These are phyloP conservation scores for Geopemphigus sp. DNA, from an alignment of 1,140 invertebrate genomes.

Conservation along the genomic window DNA sequence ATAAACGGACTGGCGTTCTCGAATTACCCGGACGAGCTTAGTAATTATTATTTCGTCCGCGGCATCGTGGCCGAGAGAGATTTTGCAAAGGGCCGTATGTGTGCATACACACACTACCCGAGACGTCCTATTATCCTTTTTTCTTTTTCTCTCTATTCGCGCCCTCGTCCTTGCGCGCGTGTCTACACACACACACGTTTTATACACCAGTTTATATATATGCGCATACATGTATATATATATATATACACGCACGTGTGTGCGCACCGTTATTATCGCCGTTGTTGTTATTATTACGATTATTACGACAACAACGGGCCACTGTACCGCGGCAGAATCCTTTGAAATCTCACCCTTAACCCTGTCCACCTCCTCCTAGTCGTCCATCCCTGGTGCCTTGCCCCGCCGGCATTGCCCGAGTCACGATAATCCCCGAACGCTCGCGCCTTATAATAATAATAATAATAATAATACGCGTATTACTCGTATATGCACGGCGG, in stretches of 20 bases:
- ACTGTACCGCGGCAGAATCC: background rate
- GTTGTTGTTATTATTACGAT: background rate
- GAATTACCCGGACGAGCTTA: slow-evolving; percentile 7
- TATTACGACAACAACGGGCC: background rate
- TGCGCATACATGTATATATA: background rate
- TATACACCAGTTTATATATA: too few species aligned
- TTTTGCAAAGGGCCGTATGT: too few species aligned
- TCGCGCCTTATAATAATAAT: too few species aligned
- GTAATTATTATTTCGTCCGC: slow-evolving; percentile 3
- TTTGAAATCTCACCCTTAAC: slow-evolving; percentile 46
- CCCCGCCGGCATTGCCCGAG: too few species aligned
- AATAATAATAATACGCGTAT: too few species aligned
- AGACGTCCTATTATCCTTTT: slow-evolving; percentile 1
- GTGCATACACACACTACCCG: background rate
- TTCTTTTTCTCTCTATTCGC: background rate
- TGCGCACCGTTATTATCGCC: background rate
- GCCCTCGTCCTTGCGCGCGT: background rate
- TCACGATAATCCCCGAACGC: too few species aligned
- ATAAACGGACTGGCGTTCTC: background rate
- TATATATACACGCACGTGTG: background rate
- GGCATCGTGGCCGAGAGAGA: background rate
- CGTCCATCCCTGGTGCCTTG: too few species aligned
- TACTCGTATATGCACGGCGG: too few species aligned
- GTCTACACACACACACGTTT: background rate
- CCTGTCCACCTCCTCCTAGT: background rate